Evolutionary conservation across 2,797 vertebrate genomes (phyloP), one percentile per base, ranked within the genome.

Genomic region (Phataginus tricuspis): DNA sequence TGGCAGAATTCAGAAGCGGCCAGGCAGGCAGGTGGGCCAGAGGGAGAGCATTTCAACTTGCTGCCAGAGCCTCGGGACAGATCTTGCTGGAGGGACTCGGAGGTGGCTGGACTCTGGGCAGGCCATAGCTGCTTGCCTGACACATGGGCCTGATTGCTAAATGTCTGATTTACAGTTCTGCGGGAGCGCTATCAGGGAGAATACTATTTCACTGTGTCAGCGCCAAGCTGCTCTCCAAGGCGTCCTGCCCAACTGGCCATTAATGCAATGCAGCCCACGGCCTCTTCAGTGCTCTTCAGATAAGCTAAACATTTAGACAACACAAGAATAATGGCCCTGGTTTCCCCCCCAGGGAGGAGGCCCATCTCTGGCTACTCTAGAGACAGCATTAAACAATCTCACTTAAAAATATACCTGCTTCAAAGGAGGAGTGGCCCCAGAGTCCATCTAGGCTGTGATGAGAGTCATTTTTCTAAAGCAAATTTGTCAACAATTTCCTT

Each of bases 381-480:
- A 88, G 71, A 64, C 86, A 80, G 57, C n/a, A 18, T 45, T 34
- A 86, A 66, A 42, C 93, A 57, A 71, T n/a, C 89, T 29, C 66
- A 9, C 69, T 80, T n/a, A 57, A 68, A 88, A 61, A 57, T n/a
- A 27, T 10, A 31, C 96, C 86, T 63, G 55, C 83, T 71, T 39
- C 12, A 0, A 13, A 82, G 61, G 29, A 93, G 82, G 27, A 12
- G 51, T 42, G 79, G 37, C 84, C 92, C 18, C 49, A 27, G 37
- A 87, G 29, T 71, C 63, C 89, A 13, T 29, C n/a, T 23, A 59
- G 31, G 2, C 21, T 64, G 79, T 80, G 63, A 55, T 0, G 2
- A 45, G 45, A 51, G 42, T 72, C 86, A 5, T 94, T 96, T 93
- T 80, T 86, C 90, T 96, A 34, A 66, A 72, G 34, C 82, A 72